Base-by-base conservation (phyloP, 2,888 invertebrate genomes). In the Cetonia aurata region DNA sequence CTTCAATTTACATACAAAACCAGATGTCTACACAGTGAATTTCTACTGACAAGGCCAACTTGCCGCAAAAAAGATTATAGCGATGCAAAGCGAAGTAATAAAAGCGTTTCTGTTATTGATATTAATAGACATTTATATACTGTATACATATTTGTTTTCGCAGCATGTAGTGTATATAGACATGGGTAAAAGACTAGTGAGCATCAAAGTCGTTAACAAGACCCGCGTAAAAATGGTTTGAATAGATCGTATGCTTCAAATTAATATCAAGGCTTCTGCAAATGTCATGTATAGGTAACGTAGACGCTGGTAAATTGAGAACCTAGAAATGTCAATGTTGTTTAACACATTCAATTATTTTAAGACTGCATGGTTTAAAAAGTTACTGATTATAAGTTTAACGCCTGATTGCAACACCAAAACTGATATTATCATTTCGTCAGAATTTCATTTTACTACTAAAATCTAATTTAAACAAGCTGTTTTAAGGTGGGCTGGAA, bases 101-200 rank as follows among this genome's bases (percentile, higher is more conserved):
- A 57, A 57, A 13, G 6, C 42, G 15, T 15, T 57, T 19, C 19
- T 42, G 57, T 57, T 57, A 57, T 42, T 57, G 42, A 57, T 57
- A 57, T 57, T 42, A 57, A 57, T 57, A 25, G 9, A 8, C n/a
- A 17, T 57, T 6, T 42, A 12, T 17, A 42, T 57, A 41, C 13
- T 37, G 10, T 10, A 37, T 9, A 19, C 52, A 1, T 52, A 4
- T 17, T 19, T 52, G 3, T 52, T 25, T 19, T n/a, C 52, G 9
- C 12, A 4, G 52, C 4, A 25, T 52, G 1, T 10, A 25, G 17
- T 6, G 8, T 17, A 25, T 52, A 17, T 25, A 52, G 12, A 52
- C 19, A 12, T 25, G 19, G 12, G n/a, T 25, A 52, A 52, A 52
- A 52, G 12, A 9, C 8, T 12, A 52, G 19, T 25, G 10, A 1